Percentiles rank a stretch among this genome's conserved stretches.
Evolutionary conservation across 2,797 vertebrate species (phyloP).

Genomic region (Sebastes vulpes): DNA sequence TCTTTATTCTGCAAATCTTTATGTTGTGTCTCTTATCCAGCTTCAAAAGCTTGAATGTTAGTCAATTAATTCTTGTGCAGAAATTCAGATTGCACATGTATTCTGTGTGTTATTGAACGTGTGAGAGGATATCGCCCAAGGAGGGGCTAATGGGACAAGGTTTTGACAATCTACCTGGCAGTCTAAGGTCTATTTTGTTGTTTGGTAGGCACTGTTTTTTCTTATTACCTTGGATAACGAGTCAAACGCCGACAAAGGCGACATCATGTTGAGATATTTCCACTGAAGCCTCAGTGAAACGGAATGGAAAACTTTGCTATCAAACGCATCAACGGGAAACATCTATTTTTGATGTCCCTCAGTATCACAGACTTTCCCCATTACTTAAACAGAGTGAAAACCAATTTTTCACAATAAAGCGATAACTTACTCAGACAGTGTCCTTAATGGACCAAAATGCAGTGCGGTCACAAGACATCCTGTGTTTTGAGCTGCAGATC

Average conservation of each 20-base stretch:
- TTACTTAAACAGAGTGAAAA: conserved; percentile 21
- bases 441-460: conserved; percentile 36
- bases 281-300: conserved; percentile 4
- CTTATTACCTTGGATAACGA: conserved; percentile 19
- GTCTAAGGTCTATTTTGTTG: not conserved
- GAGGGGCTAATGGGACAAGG: conserved; percentile 10
- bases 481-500: conserved; percentile 10
- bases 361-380: conserved; percentile 6
- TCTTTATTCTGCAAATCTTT: conserved; percentile 13
- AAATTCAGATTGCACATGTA: not conserved
- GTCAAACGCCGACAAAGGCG: conserved; percentile 12
- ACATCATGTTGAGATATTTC: conserved; percentile 21
- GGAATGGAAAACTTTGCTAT: conserved; percentile 15
- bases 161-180: conserved; percentile 3
- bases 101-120: not conserved
- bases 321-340: conserved; percentile 7
- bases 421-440: not conserved
- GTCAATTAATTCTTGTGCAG: conserved; percentile 16
- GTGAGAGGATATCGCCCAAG: not conserved
- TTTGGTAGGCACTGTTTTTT: conserved; percentile 19
- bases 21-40: not conserved
- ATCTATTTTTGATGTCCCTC: not conserved
- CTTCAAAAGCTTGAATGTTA: conserved; percentile 38
- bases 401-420: not conserved
- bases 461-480: conserved; percentile 4